Conservation (phyloP, 2,888 invertebrate species). For the Tridacna gigas region DNA sequence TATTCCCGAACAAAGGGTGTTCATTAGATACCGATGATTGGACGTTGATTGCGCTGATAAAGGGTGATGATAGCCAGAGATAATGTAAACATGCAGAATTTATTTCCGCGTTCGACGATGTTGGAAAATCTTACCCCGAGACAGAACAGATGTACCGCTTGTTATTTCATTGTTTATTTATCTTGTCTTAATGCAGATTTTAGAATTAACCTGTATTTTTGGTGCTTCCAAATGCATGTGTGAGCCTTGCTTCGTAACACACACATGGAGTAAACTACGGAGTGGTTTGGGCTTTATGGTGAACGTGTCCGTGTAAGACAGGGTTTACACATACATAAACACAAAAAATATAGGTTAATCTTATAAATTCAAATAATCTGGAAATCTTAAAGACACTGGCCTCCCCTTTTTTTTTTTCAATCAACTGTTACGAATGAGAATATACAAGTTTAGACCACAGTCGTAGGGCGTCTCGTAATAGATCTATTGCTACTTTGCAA, state of each 20-base stretch:
- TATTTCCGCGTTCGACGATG: neutral
- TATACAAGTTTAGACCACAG: too few species aligned
- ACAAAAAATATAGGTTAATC: too few species aligned
- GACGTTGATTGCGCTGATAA: conserved; percentile 19
- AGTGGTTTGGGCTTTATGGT: too few species aligned
- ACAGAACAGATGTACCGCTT: neutral
- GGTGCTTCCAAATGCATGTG: neutral
- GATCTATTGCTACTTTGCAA: too few species aligned
- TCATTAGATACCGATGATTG: conserved; percentile 6
- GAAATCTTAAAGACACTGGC: too few species aligned
- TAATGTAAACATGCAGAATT: conserved; percentile 1
- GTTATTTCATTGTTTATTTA: neutral
- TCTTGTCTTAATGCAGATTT: neutral
- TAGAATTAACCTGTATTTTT: neutral
- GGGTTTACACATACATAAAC: too few species aligned
- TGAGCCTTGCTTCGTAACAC: neutral
- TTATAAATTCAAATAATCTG: too few species aligned
- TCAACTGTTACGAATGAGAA: too few species aligned
- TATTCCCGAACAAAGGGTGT: conserved; percentile 8
- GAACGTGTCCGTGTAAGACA: too few species aligned
- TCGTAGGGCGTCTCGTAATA: too few species aligned
- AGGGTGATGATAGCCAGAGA: conserved; percentile 2
- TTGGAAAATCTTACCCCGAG: neutral
- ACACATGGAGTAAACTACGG: neutral
- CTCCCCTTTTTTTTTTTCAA: too few species aligned